These are phyloP conservation scores for Platypus cylindrus DNA, from an alignment of 2,888 invertebrate species.

Conservation along the genomic window DNA sequence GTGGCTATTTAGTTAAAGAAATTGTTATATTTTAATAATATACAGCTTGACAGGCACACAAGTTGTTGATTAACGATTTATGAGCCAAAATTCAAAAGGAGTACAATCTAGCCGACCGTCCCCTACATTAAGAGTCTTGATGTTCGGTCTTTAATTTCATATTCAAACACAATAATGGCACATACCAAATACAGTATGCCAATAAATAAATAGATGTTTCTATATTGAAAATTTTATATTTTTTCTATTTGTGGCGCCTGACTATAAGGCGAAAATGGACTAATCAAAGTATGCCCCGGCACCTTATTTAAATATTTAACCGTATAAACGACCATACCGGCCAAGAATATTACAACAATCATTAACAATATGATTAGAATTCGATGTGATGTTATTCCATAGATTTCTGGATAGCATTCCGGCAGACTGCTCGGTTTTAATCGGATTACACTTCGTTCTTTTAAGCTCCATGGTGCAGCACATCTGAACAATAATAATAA, in stretches of 20 bases:
- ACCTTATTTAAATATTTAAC: slow-evolving; percentile 23
- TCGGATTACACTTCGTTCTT: slow-evolving; percentile 22
- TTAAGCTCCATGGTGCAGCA: slow-evolving; percentile 21
- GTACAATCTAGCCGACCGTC: too few species aligned
- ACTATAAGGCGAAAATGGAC: slow-evolving; percentile 29
- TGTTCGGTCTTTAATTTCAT: too few species aligned
- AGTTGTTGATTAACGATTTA: too few species aligned
- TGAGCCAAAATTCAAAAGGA: too few species aligned
- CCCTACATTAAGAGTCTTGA: too few species aligned
- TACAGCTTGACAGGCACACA: too few species aligned
- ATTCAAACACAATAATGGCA: too few species aligned
- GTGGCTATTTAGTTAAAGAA: too few species aligned
- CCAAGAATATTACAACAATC: slow-evolving; percentile 22
- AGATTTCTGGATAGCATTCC: slow-evolving; percentile 26
- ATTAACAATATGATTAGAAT: slow-evolving; percentile 26
- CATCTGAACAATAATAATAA: slow-evolving; percentile 31
- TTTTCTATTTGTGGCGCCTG: slow-evolving; percentile 13
- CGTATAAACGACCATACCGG: slow-evolving; percentile 27
- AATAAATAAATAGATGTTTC: too few species aligned
- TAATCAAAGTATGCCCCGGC: slow-evolving; percentile 16
- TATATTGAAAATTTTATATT: slow-evolving; percentile 1
- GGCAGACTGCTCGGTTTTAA: slow-evolving; percentile 23
- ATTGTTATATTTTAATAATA: too few species aligned
- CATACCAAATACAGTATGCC: too few species aligned
- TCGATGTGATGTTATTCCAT: slow-evolving; percentile 26